Conservation (phyloP, 2,888 invertebrate genomes). For the Lasioglossum malachurum region DNA sequence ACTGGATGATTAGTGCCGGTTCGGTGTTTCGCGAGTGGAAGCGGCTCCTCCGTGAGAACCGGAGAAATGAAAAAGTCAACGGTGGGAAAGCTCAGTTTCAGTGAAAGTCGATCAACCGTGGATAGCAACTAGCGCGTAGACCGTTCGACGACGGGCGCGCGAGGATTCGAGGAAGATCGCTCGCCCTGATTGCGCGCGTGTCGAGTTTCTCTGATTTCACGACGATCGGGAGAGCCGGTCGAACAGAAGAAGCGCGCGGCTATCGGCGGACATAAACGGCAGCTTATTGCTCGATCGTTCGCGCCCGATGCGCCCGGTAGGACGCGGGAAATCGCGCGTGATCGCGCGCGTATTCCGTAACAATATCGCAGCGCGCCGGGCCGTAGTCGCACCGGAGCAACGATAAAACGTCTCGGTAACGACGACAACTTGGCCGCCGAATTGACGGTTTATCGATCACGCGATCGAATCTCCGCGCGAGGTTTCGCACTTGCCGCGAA, state of each 20-base stretch:
- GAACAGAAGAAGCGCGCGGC: conserved; percentile 41
- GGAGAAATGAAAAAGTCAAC: neutral
- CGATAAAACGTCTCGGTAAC: conserved; percentile 57
- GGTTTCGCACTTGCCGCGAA: conserved; percentile 57
- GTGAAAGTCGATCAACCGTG: conserved; percentile 55
- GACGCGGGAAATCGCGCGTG: conserved; percentile 43
- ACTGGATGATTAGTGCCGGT: conserved; percentile 14
- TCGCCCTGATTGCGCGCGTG: neutral
- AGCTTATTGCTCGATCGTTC: conserved; percentile 25
- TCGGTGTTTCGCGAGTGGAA: conserved; percentile 24
- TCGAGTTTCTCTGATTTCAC: conserved; percentile 26
- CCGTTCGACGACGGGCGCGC: conserved; percentile 1
- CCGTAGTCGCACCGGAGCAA: conserved; percentile 21
- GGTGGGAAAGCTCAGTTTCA: conserved; percentile 20
- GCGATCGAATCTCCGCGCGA: conserved; percentile 65
- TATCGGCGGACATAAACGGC: conserved; percentile 32
- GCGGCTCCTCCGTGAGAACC: neutral
- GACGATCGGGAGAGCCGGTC: neutral
- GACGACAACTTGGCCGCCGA: conserved; percentile 30
- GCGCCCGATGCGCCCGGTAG: conserved; percentile 26
- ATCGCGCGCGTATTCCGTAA: conserved; percentile 30
- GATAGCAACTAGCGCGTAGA: neutral
- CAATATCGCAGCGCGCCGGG: conserved; percentile 46
- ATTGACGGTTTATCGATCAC: conserved; percentile 67
- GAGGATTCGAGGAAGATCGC: neutral